Evolutionary conservation across 2,888 invertebrate genomes (phyloP).

Genomic region (Coelinius sp.): DNA sequence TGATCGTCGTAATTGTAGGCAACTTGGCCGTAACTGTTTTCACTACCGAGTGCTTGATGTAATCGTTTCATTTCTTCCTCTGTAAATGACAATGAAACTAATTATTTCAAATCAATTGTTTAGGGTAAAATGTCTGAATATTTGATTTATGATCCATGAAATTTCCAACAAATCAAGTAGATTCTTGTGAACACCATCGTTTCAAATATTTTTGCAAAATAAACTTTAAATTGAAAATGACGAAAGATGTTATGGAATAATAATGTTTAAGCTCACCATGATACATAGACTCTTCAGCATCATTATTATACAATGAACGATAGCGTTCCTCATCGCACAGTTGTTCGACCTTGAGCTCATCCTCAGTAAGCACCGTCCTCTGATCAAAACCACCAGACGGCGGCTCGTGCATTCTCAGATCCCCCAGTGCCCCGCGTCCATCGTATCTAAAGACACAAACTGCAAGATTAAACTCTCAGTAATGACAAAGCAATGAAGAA

Average conservation of each 20-base stretch:
- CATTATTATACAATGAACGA: slow-evolving; percentile 87
- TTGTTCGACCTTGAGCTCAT: slow-evolving; percentile 87
- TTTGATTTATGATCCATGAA: too few species aligned
- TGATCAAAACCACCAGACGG: slow-evolving; percentile 81
- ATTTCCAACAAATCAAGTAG: too few species aligned
- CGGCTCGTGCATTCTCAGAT: slow-evolving; percentile 85
- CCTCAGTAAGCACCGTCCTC: slow-evolving; percentile 78
- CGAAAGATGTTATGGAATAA: slow-evolving; percentile 1
- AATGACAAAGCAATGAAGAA: slow-evolving; percentile 28
- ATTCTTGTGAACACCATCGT: too few species aligned
- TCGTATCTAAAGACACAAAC: slow-evolving; percentile 84
- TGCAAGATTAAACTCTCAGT: slow-evolving; percentile 47
- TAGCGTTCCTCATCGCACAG: slow-evolving; percentile 97
- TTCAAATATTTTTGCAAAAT: too few species aligned
- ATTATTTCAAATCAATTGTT: too few species aligned
- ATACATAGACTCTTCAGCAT: slow-evolving; percentile 90
- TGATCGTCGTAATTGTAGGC: slow-evolving; percentile 79
- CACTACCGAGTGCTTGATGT: slow-evolving; percentile 78
- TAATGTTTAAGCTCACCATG: slow-evolving; percentile 78
- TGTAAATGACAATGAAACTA: slow-evolving; percentile 65
- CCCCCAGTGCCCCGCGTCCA: slow-evolving; percentile 91
- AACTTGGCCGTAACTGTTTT: slow-evolving; percentile 78
- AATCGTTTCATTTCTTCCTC: slow-evolving; percentile 94
- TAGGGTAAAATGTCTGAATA: too few species aligned
- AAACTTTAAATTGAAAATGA: not conserved